Evolutionary conservation across 1,140 invertebrate genomes (phyloP).

Genomic region (Dreissena polymorpha): DNA sequence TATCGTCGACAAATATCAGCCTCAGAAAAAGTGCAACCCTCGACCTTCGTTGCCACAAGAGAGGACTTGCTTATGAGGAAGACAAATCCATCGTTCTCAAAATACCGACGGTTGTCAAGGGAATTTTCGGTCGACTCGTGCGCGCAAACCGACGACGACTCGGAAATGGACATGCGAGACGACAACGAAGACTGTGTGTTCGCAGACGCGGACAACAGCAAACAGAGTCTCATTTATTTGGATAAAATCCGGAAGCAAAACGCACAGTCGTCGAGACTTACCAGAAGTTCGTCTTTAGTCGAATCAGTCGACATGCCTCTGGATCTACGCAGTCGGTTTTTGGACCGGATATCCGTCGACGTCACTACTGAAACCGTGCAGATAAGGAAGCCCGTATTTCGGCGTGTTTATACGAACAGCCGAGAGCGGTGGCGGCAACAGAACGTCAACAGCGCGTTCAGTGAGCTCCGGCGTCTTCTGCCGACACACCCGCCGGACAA

Average conservation of each 20-base stretch:
- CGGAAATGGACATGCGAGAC: constrained; percentile 59
- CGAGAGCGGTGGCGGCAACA: constrained; percentile 97
- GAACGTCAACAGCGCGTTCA: constrained; percentile 92
- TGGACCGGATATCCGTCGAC: constrained; percentile 39
- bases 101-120: constrained; percentile 14
- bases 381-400: constrained; percentile 69
- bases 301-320: constrained; percentile 52
- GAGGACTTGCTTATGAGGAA: too few relatives aligned
- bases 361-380: constrained; percentile 24
- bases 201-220: constrained; percentile 55
- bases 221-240: constrained; percentile 61
- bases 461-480: constrained; percentile 92
- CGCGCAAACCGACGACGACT: constrained; percentile 54
- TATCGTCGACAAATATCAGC: too few relatives aligned
- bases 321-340: constrained; percentile 63
- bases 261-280: too few relatives aligned
- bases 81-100: neutral
- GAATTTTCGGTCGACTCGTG: constrained; percentile 42
- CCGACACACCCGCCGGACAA: constrained; percentile 98
- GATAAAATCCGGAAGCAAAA: constrained; percentile 57
- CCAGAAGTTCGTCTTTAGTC: too few relatives aligned
- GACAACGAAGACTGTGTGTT: constrained; percentile 73
- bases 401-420: constrained; percentile 95
- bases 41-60: too few relatives aligned
- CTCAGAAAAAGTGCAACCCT: too few relatives aligned